Conservation (phyloP, 2,113 vertebrate genomes). For the Symphodus melops region DNA sequence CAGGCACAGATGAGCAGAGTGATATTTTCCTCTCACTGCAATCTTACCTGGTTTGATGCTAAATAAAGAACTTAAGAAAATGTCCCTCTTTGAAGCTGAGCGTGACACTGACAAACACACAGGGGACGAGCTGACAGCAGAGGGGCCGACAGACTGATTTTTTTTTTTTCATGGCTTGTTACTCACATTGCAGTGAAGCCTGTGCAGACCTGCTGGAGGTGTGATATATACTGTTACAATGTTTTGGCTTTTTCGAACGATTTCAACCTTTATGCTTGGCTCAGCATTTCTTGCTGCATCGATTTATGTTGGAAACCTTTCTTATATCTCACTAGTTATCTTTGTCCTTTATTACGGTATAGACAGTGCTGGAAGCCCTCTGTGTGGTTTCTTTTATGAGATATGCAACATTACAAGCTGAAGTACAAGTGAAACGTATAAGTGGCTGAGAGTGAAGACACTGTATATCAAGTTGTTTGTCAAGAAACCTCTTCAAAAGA, state of each 20-base stretch:
- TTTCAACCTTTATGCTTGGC: neutral
- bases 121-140: neutral
- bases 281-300: neutral
- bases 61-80: neutral
- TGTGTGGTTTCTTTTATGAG: neutral
- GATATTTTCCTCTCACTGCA: neutral
- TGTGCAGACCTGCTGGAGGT: constrained; percentile 1
- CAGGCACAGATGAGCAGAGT: neutral
- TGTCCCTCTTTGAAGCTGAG: constrained; percentile 3
- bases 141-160: neutral
- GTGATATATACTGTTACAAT: neutral
- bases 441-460: too few species aligned
- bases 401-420: too few species aligned
- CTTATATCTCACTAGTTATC: neutral
- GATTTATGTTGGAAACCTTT: neutral
- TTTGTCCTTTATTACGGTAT: neutral
- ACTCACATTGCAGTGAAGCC: neutral
- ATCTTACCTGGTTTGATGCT: neutral
- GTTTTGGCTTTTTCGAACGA: neutral
- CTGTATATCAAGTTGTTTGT: too few species aligned
- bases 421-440: too few species aligned
- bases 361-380: too few species aligned
- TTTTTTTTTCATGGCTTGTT: neutral
- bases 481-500: too few species aligned
- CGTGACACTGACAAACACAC: neutral